A percentile compares a stretch with the other conserved stretches of the same genome.
Evolutionary conservation across 2,113 vertebrate species (phyloP).

Genomic region (Lipophrys pholis): DNA sequence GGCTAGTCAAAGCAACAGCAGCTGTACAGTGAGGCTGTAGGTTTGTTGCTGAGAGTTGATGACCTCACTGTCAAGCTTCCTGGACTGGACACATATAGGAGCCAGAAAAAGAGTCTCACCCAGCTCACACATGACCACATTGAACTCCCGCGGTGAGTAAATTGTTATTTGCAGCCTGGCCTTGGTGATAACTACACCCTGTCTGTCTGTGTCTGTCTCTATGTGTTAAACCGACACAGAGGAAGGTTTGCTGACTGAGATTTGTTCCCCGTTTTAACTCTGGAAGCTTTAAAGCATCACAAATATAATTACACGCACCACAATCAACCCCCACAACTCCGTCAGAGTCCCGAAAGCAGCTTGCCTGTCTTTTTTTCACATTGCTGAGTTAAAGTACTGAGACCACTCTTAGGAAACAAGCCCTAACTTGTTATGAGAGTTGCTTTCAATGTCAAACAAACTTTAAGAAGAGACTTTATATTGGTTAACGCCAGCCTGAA

Average conservation of each 20-base stretch:
- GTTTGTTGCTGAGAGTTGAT: background rate
- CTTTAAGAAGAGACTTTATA: background rate
- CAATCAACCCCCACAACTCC: constrained; percentile 46
- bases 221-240: constrained; percentile 48
- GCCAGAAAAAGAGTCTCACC: constrained; percentile 29
- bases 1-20: no score
- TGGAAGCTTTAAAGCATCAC: constrained; percentile 51
- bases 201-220: constrained; percentile 41
- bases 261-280: constrained; percentile 68
- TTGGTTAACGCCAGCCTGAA: background rate
- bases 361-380: constrained; percentile 21
- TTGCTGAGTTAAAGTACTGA: constrained; percentile 19
- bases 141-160: constrained; percentile 38
- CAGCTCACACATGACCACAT: constrained; percentile 34
- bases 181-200: constrained; percentile 55
- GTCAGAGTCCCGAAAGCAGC: constrained; percentile 39
- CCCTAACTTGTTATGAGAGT: background rate
- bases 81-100: constrained; percentile 7
- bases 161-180: constrained; percentile 69
- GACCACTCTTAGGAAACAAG: background rate
- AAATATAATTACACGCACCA: constrained; percentile 60
- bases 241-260: constrained; percentile 64
- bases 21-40: no score
- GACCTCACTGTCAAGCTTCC: constrained; percentile 8
- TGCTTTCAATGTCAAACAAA: background rate